phyloP scores from a whole-genome alignment of 1,140 invertebrate species.

The Thaumatotibia leucotreta region DNA sequence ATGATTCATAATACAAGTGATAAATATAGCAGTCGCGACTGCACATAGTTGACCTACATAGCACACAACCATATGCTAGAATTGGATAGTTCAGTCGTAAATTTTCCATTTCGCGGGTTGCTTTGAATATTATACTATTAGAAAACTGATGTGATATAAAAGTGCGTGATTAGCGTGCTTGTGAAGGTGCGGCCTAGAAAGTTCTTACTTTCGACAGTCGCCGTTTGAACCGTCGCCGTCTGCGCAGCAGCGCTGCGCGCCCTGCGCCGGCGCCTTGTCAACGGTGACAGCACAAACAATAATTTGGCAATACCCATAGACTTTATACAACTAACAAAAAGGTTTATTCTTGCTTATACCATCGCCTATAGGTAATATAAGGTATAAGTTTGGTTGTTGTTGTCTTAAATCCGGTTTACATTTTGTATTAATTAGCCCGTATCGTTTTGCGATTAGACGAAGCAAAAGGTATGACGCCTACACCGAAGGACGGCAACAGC shows the following conservation, averaged over 20 bases:
- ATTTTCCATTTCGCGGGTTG: not conserved
- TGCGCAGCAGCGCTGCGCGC: constrained; percentile 11
- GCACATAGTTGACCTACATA: not conserved
- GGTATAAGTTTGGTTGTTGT: constrained; percentile 27
- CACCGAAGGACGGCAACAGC: not conserved
- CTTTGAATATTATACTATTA: constrained; percentile 28
- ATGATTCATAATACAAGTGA: not conserved
- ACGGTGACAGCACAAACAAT: not conserved
- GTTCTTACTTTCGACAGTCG: constrained; percentile 54
- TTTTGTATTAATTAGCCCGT: constrained; percentile 23
- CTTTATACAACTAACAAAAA: not conserved
- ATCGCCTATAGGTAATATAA: not conserved
- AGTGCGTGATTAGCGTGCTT: constrained; percentile 58
- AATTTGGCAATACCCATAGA: not conserved
- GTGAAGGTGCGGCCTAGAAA: constrained; percentile 64
- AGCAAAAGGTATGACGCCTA: not conserved
- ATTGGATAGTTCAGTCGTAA: not conserved
- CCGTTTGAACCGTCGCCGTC: not conserved
- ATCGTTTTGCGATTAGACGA: not conserved
- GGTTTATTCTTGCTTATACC: not conserved
- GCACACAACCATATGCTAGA: not conserved
- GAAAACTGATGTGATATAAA: constrained; percentile 51
- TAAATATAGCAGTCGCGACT: not conserved
- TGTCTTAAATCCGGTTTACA: constrained; percentile 63
- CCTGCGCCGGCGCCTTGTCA: constrained; percentile 28